A percentile compares a stretch with the other conserved stretches of the same genome.
Evolutionary conservation across 64 coral and sea anemone species (phyloP).

Genomic region (Orbicella faveolata): DNA sequence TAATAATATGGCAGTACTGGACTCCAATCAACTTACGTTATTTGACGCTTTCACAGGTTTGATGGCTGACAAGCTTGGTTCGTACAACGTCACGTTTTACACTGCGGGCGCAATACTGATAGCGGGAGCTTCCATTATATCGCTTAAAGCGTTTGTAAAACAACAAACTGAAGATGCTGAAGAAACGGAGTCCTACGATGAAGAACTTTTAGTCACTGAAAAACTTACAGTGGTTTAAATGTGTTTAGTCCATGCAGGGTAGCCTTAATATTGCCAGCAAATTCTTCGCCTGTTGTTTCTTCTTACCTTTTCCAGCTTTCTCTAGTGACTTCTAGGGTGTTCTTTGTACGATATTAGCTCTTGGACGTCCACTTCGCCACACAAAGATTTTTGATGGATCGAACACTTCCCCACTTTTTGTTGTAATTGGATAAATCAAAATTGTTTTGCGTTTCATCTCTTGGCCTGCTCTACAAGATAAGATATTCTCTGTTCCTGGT

Average conservation of each 20-base stretch:
- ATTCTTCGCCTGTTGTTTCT: neutral
- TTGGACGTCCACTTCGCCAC: too few species aligned
- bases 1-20: neutral
- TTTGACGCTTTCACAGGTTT: conserved; percentile 29
- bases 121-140: conserved; percentile 14
- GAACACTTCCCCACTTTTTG: too few species aligned
- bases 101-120: conserved; percentile 7
- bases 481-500: too few species aligned
- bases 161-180: neutral
- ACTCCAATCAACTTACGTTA: neutral
- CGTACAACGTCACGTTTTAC: conserved; percentile 40
- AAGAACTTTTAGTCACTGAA: neutral
- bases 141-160: neutral
- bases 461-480: too few species aligned
- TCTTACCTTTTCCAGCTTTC: neutral
- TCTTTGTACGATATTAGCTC: too few species aligned
- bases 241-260: too few species aligned
- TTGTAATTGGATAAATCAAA: too few species aligned
- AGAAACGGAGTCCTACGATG: neutral
- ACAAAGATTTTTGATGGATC: too few species aligned
- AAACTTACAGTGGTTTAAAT: conserved; percentile 1
- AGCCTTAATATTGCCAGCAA: neutral
- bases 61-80: conserved; percentile 50
- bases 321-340: neutral
- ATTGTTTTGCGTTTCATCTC: too few species aligned